Evolutionary conservation across 53 echinoderm and acorn worm species (phyloP).

Genomic region (Luidia sarsii): DNA sequence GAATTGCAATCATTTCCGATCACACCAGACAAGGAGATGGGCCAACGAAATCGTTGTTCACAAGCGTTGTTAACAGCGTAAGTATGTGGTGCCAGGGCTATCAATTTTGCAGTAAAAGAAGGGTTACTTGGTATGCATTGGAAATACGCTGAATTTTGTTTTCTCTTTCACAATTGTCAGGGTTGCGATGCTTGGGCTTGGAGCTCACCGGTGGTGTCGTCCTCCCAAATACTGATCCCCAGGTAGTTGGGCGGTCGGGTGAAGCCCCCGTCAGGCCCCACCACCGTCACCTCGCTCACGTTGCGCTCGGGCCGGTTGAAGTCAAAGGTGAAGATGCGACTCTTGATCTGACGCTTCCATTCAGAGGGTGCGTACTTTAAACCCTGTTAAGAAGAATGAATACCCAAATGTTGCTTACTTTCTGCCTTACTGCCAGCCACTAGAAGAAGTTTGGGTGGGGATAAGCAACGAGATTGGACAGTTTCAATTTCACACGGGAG

Average conservation of each 20-base stretch:
- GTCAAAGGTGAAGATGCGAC: slow-evolving; percentile 71
- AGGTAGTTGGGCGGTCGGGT: slow-evolving; percentile 39
- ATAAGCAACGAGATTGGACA: neutral
- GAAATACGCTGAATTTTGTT: too few relatives aligned
- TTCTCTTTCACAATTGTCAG: too few relatives aligned
- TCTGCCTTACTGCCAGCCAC: neutral
- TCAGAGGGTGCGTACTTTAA: slow-evolving; percentile 4
- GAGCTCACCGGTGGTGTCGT: slow-evolving; percentile 4
- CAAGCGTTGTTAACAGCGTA: too few relatives aligned
- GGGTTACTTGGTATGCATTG: neutral
- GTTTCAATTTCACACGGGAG: neutral
- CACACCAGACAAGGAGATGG: too few relatives aligned
- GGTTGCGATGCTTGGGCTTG: too few relatives aligned
- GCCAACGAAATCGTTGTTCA: too few relatives aligned
- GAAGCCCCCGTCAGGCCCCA: slow-evolving; percentile 34
- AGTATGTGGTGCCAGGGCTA: too few relatives aligned
- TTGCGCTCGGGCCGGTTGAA: slow-evolving; percentile 71
- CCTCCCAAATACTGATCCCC: slow-evolving; percentile 78
- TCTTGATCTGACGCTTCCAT: neutral
- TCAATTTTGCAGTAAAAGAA: neutral
- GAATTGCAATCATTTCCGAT: too few relatives aligned
- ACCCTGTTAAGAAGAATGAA: neutral
- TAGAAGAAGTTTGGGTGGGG: too few relatives aligned
- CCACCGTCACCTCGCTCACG: slow-evolving; percentile 57
- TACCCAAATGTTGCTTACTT: neutral